These are phyloP conservation scores for Arion vulgaris DNA, from an alignment of 1,140 invertebrate genomes.

Conservation along the genomic window DNA sequence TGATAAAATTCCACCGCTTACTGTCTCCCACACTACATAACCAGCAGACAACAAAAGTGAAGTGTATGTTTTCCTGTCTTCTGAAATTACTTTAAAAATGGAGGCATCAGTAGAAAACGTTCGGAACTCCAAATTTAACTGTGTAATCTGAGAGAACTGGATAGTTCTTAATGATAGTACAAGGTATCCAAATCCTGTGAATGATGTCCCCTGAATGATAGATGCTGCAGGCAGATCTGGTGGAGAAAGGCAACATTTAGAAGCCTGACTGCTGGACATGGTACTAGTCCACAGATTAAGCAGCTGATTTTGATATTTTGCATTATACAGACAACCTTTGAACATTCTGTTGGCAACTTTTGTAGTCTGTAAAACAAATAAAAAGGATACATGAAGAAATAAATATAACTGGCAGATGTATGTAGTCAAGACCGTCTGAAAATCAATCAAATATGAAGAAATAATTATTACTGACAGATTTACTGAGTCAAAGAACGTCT, in stretches of 20 bases:
- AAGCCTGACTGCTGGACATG: neutral
- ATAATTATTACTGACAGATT: no score
- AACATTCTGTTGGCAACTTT: slow-evolving; percentile 20
- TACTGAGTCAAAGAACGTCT: no score
- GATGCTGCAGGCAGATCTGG: neutral
- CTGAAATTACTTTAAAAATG: neutral
- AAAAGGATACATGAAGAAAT: neutral
- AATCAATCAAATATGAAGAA: no score
- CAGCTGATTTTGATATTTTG: slow-evolving; percentile 17
- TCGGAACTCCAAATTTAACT: slow-evolving; percentile 10
- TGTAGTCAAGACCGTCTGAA: no score
- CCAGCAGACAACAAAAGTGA: neutral
- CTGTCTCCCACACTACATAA: neutral
- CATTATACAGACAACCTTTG: slow-evolving; percentile 11
- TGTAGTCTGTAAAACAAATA: slow-evolving; percentile 2
- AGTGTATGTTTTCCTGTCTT: neutral
- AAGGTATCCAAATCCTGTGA: slow-evolving; percentile 24
- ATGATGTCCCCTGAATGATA: slow-evolving; percentile 7
- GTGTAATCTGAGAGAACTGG: slow-evolving; percentile 2
- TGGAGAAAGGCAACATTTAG: slow-evolving; percentile 5
- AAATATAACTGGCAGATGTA: no score
- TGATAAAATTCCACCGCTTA: neutral
- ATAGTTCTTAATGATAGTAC: neutral
- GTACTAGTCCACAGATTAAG: slow-evolving; percentile 23
- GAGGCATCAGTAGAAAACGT: neutral